phyloP scores from a whole-genome alignment of 2,888 invertebrate species.

The Sinodicranocentrus sp. region DNA sequence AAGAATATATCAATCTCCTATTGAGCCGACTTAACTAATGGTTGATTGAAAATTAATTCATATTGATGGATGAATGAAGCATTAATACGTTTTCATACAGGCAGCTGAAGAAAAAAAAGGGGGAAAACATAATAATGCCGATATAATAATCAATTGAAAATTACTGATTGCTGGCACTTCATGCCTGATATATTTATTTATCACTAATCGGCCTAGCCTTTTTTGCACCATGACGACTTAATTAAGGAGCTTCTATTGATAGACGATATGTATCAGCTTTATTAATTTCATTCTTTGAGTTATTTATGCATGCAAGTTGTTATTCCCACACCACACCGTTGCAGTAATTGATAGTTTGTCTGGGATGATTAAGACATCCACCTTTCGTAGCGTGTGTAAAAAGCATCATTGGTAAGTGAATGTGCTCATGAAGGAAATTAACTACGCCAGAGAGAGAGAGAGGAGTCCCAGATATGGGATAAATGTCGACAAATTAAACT shows the following conservation, averaged over 20 bases:
- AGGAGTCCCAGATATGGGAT: too few relatives aligned
- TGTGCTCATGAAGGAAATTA: too few relatives aligned
- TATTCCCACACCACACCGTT: slow-evolving; percentile 7
- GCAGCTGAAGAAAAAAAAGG: slow-evolving; percentile 34
- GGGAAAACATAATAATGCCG: slow-evolving; percentile 53
- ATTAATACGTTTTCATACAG: slow-evolving; percentile 47
- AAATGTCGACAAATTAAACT: too few relatives aligned
- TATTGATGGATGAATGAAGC: slow-evolving; percentile 63
- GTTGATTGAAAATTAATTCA: slow-evolving; percentile 66
- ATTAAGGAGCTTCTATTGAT: slow-evolving; percentile 1
- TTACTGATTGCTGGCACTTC: slow-evolving; percentile 34
- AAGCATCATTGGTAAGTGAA: too few relatives aligned
- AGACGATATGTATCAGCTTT: background rate
- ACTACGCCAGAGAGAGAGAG: too few relatives aligned
- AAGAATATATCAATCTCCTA: slow-evolving; percentile 1
- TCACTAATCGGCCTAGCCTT: slow-evolving; percentile 42
- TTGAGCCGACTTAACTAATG: slow-evolving; percentile 32
- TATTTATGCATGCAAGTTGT: background rate
- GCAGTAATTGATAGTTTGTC: too few relatives aligned
- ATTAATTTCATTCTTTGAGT: background rate
- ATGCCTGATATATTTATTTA: slow-evolving; percentile 32
- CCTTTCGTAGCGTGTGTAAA: too few relatives aligned
- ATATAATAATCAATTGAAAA: slow-evolving; percentile 55
- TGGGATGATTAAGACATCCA: too few relatives aligned
- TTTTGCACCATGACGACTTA: slow-evolving; percentile 43